Evolutionary conservation across 2,797 vertebrate genomes (phyloP).

Genomic region (Chaetodon trifasciatus): DNA sequence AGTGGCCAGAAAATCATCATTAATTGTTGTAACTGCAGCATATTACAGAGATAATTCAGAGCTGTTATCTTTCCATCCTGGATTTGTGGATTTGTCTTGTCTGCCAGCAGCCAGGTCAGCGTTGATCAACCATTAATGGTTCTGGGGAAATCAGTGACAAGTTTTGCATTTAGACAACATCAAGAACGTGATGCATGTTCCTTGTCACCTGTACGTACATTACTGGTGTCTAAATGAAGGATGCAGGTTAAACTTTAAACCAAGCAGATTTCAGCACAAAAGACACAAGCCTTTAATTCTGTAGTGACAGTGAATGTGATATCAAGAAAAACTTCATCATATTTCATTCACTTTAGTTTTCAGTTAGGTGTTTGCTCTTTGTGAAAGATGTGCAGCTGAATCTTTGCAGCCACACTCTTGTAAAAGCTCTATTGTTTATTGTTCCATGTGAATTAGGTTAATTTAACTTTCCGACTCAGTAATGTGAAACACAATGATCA

Average conservation of each 20-base stretch:
- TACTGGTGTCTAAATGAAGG: no score
- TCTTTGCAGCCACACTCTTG: not conserved
- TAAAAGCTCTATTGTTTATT: not conserved
- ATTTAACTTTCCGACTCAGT: not conserved
- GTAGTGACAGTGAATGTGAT: not conserved
- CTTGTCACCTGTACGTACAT: not conserved
- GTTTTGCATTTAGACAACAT: not conserved
- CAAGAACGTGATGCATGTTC: not conserved
- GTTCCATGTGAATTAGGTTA: not conserved
- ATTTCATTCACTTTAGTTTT: not conserved
- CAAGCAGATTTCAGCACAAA: not conserved
- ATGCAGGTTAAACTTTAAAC: no score
- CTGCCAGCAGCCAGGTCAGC: not conserved
- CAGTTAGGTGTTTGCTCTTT: not conserved
- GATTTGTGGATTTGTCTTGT: slow-evolving; percentile 11
- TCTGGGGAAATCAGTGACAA: not conserved
- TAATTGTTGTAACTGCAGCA: slow-evolving; percentile 39
- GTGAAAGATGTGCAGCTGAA: not conserved
- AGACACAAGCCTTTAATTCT: not conserved
- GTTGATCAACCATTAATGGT: not conserved
- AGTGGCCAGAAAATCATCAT: slow-evolving; percentile 55
- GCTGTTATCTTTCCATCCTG: slow-evolving; percentile 17
- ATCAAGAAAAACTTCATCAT: not conserved
- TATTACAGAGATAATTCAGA: slow-evolving; percentile 17
- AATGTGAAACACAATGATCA: not conserved